phyloP scores from a whole-genome alignment of 2,888 invertebrate species.

The Rhagonycha lutea region DNA sequence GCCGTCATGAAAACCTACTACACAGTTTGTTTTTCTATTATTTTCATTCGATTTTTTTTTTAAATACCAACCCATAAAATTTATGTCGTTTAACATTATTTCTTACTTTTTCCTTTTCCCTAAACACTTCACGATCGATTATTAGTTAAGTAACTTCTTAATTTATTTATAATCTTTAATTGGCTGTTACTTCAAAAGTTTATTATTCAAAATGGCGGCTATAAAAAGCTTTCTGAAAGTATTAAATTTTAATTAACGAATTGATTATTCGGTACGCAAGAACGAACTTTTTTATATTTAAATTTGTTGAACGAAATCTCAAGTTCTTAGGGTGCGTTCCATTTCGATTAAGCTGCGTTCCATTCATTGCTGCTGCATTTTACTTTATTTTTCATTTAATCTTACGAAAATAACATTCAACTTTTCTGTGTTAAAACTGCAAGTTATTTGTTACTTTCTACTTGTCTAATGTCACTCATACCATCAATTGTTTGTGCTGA shows the following conservation, averaged over 20 bases:
- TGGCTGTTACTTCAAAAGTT: background rate
- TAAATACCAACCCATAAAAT: background rate
- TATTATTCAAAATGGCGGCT: background rate
- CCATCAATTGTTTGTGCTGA: conserved; percentile 30
- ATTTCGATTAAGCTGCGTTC: background rate
- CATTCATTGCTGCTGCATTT: too few species aligned
- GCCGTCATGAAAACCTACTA: background rate
- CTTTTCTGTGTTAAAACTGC: background rate
- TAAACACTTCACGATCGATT: background rate
- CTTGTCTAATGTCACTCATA: conserved; percentile 22
- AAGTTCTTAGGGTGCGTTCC: background rate
- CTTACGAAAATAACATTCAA: background rate
- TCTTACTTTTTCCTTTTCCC: background rate
- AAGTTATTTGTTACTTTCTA: background rate
- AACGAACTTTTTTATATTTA: background rate
- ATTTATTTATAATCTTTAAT: conserved; percentile 3
- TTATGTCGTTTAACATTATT: background rate
- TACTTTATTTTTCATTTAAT: background rate
- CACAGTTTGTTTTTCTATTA: background rate
- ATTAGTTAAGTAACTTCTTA: background rate
- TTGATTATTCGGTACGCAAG: background rate
- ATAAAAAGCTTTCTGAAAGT: background rate
- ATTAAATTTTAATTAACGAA: conserved; percentile 1
- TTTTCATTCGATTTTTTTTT: background rate
- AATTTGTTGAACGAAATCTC: background rate